Conservation (phyloP, 2,113 vertebrate species). For the Bubo bubo region DNA sequence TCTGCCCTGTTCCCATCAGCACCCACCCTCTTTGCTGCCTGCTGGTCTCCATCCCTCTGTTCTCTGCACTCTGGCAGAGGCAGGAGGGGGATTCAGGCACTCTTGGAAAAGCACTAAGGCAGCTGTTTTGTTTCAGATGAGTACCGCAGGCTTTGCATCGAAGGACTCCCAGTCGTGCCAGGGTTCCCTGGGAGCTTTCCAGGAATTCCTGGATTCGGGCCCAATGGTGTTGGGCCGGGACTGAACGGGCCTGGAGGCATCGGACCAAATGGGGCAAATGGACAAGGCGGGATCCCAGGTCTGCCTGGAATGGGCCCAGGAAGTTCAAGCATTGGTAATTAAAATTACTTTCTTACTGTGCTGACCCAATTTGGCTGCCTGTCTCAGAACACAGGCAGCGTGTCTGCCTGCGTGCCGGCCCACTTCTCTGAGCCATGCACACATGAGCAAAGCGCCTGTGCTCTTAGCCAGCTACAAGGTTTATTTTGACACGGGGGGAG, state of each 20-base stretch:
- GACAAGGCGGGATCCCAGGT: conserved; percentile 71
- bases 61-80: neutral
- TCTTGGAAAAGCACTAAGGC: neutral
- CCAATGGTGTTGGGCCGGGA: conserved; percentile 60
- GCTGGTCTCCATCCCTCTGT: neutral
- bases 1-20: neutral
- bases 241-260: conserved; percentile 69
- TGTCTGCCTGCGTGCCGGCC: neutral
- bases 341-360: too few relatives aligned
- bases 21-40: neutral
- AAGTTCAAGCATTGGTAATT: conserved; percentile 75
- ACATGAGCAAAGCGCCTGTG: neutral
- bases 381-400: neutral
- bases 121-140: conserved; percentile 77
- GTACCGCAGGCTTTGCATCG: conserved; percentile 85
- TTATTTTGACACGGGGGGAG: neutral
- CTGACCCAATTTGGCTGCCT: neutral
- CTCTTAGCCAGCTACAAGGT: neutral
- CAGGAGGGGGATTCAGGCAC: neutral
- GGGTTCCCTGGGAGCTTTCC: conserved; percentile 63
- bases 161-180: conserved; percentile 76
- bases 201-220: conserved; percentile 40
- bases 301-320: conserved; percentile 71
- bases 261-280: conserved; percentile 67
- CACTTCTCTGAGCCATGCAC: neutral